phyloP scores from a whole-genome alignment of 2,797 vertebrate species.

The Orestias chungarensis region DNA sequence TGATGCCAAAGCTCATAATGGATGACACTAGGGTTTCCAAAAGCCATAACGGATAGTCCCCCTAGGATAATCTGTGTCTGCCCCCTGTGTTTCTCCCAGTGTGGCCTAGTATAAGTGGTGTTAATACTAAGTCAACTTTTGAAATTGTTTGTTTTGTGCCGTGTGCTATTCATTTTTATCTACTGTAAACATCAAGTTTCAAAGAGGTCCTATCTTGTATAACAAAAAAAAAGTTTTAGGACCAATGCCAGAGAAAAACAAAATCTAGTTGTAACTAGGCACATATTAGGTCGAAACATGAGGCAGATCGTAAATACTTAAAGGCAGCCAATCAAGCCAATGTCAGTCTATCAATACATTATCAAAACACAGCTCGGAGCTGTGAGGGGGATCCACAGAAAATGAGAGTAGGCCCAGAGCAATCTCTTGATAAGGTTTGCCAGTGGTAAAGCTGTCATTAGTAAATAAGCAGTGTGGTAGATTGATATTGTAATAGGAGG shows the following conservation, averaged over 20 bases:
- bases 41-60: no score
- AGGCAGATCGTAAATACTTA: background rate
- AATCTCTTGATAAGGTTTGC: constrained; percentile 9
- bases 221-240: background rate
- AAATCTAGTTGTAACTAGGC: background rate
- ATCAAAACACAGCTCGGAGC: constrained; percentile 4
- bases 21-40: no score
- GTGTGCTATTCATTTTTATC: background rate
- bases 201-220: background rate
- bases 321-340: background rate
- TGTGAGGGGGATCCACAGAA: background rate
- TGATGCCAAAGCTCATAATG: no score
- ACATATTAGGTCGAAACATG: background rate
- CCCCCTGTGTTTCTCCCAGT: no score
- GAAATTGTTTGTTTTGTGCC: no score
- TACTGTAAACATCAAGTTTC: background rate
- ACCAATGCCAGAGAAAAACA: background rate
- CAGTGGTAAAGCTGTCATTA: constrained; percentile 60
- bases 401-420: background rate
- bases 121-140: no score
- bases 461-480: constrained; percentile 62
- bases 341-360: background rate
- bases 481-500: constrained; percentile 56
- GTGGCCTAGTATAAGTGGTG: no score
- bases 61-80: no score